A percentile compares a stretch with the other conserved stretches of the same genome.
Conservation (phyloP, 2,888 invertebrate species). For the Cerceris ruficornis region DNA sequence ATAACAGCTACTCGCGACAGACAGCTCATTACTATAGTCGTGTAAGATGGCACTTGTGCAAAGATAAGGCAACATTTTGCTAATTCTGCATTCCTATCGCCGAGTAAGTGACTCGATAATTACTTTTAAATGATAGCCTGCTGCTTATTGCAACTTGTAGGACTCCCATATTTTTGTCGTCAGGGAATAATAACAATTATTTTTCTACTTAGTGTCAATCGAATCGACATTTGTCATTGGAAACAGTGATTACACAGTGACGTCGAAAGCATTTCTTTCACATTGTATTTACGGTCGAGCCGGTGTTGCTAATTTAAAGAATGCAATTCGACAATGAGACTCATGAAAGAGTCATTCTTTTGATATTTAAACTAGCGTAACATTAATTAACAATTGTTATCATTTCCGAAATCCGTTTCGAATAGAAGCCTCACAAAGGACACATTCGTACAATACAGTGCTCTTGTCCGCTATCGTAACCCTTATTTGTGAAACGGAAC, state of each 20-base stretch:
- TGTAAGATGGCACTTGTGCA: conserved; percentile 8
- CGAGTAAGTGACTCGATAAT: conserved; percentile 47
- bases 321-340: no score
- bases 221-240: no score
- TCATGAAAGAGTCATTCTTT: no score
- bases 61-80: conserved; percentile 51
- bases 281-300: no score
- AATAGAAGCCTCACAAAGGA: background rate
- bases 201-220: background rate
- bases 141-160: conserved; percentile 3
- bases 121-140: conserved; percentile 25
- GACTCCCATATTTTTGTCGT: background rate
- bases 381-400: no score
- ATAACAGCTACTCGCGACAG: conserved; percentile 25
- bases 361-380: no score
- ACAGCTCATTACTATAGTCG: conserved; percentile 16
- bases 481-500: background rate
- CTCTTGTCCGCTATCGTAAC: background rate
- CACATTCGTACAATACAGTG: background rate
- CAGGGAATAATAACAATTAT: background rate
- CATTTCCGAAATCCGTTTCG: no score
- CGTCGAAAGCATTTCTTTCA: no score
- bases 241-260: no score
- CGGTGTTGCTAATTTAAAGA: no score
- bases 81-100: conserved; percentile 51